phyloP scores from a whole-genome alignment of 2,113 vertebrate species.

The Brienomyrus longianalis region DNA sequence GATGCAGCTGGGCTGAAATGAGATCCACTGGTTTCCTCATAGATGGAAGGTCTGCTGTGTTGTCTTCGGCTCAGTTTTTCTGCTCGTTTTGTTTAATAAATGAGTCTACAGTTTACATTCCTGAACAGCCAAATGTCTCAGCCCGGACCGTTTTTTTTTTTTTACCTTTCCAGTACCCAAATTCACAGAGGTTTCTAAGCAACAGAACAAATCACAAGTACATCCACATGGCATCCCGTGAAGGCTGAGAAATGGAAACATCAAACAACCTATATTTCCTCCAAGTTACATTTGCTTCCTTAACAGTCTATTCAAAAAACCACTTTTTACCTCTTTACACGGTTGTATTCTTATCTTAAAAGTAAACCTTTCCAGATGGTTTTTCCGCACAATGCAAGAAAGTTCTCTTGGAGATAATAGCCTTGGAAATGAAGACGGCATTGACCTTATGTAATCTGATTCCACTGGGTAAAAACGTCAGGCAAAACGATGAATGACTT shows the following conservation, averaged over 20 bases:
- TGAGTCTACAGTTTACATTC: not conserved
- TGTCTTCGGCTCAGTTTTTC: not conserved
- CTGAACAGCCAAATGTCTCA: not conserved
- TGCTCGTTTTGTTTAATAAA: not conserved
- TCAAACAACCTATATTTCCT: not conserved
- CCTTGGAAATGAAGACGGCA: not conserved
- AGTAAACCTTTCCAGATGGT: not conserved
- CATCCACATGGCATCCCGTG: not conserved
- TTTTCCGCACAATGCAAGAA: not conserved
- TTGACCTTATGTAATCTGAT: not conserved
- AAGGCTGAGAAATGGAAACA: not conserved
- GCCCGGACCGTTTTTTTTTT: not conserved
- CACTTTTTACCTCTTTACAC: not conserved
- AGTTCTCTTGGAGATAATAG: not conserved
- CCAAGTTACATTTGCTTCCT: not conserved
- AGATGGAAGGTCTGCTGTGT: not conserved
- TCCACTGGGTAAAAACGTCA: not conserved
- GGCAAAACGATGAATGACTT: not conserved
- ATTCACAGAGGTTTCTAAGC: not conserved
- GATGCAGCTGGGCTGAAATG: not conserved
- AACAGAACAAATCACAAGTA: not conserved
- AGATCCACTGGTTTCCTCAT: not conserved
- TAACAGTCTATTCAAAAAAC: not conserved
- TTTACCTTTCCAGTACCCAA: not conserved
- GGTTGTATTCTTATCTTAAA: not conserved